These are phyloP conservation scores for Torymus texanus DNA, from an alignment of 2,888 invertebrate species.

Conservation along the genomic window DNA sequence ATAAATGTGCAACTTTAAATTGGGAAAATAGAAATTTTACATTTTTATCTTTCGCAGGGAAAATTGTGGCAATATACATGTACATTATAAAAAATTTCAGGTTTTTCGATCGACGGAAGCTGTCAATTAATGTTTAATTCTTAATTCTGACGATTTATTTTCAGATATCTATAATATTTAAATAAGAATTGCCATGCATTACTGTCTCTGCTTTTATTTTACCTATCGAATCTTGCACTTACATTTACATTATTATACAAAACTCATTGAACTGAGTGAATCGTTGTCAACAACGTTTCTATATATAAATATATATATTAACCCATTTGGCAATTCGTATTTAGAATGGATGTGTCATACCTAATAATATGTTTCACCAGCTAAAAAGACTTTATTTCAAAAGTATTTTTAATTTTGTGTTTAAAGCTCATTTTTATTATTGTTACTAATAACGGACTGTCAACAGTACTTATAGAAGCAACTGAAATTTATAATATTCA, in stretches of 20 bases:
- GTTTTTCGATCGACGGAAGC: constrained; percentile 18
- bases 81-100: constrained; percentile 38
- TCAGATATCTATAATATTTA: constrained; percentile 65
- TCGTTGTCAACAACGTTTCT: constrained; percentile 42
- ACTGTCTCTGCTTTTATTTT: not conserved
- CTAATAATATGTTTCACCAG: constrained; percentile 15
- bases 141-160: constrained; percentile 59
- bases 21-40: too few relatives aligned
- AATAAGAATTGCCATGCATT: constrained; percentile 68
- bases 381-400: constrained; percentile 3
- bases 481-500: too few relatives aligned
- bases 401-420: too few relatives aligned
- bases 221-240: constrained; percentile 34
- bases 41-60: too few relatives aligned
- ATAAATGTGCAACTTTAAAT: too few relatives aligned
- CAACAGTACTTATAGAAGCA: too few relatives aligned
- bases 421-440: too few relatives aligned
- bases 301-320: constrained; percentile 58
- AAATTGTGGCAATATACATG: too few relatives aligned
- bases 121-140: constrained; percentile 22
- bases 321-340: constrained; percentile 69
- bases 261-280: constrained; percentile 61
- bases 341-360: constrained; percentile 58
- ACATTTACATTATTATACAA: constrained; percentile 50
- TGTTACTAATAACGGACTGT: too few relatives aligned